These are phyloP conservation scores for Sander lucioperca DNA, from an alignment of 2,113 vertebrate genomes.

Conservation along the genomic window DNA sequence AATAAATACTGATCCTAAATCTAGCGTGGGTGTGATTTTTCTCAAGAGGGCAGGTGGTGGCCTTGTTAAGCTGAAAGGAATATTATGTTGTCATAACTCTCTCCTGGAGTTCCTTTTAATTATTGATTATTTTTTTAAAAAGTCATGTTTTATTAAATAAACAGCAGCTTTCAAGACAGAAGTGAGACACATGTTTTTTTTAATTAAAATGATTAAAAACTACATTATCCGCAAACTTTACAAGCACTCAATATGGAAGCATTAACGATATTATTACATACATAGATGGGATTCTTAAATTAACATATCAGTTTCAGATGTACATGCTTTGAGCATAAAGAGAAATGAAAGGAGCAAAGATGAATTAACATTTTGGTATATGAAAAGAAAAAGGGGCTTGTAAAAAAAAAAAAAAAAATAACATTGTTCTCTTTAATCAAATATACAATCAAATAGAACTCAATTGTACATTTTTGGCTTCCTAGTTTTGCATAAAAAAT, in stretches of 20 bases:
- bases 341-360: slow-evolving; percentile 55
- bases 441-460: slow-evolving; percentile 69
- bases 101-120: slow-evolving; percentile 2
- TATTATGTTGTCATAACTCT: background rate
- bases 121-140: no score
- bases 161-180: slow-evolving; percentile 34
- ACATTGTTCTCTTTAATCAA: slow-evolving; percentile 78
- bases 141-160: slow-evolving; percentile 16
- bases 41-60: background rate
- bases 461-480: slow-evolving; percentile 66
- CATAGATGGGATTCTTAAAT: slow-evolving; percentile 82
- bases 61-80: slow-evolving; percentile 15
- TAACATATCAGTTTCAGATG: slow-evolving; percentile 82
- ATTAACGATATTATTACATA: slow-evolving; percentile 81
- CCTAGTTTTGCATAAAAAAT: slow-evolving; percentile 62
- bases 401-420: slow-evolving; percentile 59
- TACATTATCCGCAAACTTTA: slow-evolving; percentile 86
- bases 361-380: slow-evolving; percentile 56
- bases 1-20: slow-evolving; percentile 34
- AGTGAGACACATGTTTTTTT: slow-evolving; percentile 78
- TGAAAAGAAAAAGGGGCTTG: slow-evolving; percentile 65
- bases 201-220: slow-evolving; percentile 88
- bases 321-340: slow-evolving; percentile 83
- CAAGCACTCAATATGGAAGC: slow-evolving; percentile 84
- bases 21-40: slow-evolving; percentile 26